phyloP scores from a whole-genome alignment of 2,888 invertebrate species.

The Cataglyphis rosenhaueri region DNA sequence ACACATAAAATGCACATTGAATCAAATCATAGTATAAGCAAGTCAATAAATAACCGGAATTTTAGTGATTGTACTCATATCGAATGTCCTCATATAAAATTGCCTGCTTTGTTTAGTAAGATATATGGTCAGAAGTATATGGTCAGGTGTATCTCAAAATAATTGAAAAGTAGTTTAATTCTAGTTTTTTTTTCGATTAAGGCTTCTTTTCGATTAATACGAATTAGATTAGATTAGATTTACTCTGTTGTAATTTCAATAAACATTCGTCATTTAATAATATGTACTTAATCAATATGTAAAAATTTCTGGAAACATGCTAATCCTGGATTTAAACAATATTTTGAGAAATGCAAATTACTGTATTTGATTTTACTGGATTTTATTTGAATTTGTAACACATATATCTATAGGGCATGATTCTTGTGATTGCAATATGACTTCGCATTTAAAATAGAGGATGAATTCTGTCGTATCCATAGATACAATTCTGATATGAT shows the following conservation, averaged over 20 bases:
- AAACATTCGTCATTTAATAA: conserved; percentile 37
- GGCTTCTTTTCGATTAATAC: conserved; percentile 23
- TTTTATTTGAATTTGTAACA: conserved; percentile 35
- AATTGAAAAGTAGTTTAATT: conserved; percentile 24
- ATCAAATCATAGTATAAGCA: conserved; percentile 28
- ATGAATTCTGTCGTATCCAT: background rate
- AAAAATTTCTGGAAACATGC: conserved; percentile 12
- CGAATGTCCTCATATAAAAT: conserved; percentile 13
- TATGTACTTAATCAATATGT: conserved; percentile 34
- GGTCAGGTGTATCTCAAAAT: conserved; percentile 20
- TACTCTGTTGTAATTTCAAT: conserved; percentile 40
- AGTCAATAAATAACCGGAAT: conserved; percentile 6
- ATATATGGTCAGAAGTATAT: conserved; percentile 2
- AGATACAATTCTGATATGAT: conserved; percentile 10
- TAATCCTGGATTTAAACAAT: conserved; percentile 24
- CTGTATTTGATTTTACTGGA: conserved; percentile 10
- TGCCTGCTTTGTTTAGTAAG: conserved; percentile 10
- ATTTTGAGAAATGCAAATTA: conserved; percentile 22
- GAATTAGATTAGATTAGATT: conserved; percentile 43
- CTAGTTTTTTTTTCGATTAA: conserved; percentile 20
- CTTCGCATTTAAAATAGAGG: background rate
- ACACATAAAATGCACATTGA: conserved; percentile 5
- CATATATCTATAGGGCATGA: conserved; percentile 28
- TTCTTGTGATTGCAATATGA: conserved; percentile 37
- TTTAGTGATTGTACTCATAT: conserved; percentile 26